Evolutionary conservation across 2,888 invertebrate genomes (phyloP).

Genomic region (Macroteleia sp.): DNA sequence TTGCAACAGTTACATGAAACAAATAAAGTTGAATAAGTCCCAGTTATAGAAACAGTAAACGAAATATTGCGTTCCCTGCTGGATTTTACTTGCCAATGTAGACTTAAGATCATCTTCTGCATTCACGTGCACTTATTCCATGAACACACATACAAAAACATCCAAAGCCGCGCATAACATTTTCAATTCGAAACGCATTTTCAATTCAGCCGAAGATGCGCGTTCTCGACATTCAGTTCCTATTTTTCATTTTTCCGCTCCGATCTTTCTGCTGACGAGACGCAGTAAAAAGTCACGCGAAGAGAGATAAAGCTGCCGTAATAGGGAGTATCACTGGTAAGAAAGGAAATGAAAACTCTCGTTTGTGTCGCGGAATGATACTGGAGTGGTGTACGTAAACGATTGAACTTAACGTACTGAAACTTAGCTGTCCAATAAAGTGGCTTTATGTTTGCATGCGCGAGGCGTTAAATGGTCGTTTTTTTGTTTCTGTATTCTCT

Average conservation of each 20-base stretch:
- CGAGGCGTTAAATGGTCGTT: conserved; percentile 25
- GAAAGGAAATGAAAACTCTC: conserved; percentile 60
- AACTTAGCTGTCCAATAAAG: conserved; percentile 40
- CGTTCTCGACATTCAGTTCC: not conserved
- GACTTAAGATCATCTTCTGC: conserved; percentile 17
- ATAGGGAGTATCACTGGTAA: conserved; percentile 37
- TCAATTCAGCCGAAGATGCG: conserved; percentile 24
- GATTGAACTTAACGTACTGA: conserved; percentile 45
- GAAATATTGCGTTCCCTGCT: conserved; percentile 13
- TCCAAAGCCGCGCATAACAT: conserved; percentile 4
- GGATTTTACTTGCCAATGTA: conserved; percentile 7
- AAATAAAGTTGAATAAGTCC: too few species aligned
- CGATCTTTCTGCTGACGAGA: conserved; percentile 48
- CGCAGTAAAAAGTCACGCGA: conserved; percentile 41
- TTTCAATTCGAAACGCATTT: conserved; percentile 25
- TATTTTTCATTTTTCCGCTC: conserved; percentile 37
- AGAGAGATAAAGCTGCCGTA: conserved; percentile 29
- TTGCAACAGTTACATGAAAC: too few species aligned
- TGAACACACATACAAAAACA: too few species aligned
- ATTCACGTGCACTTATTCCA: not conserved
- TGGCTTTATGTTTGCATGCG: conserved; percentile 37
- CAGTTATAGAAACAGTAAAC: too few species aligned
- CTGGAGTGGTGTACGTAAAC: conserved; percentile 11
- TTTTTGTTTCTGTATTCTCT: too few species aligned
- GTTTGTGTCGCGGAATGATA: conserved; percentile 49